A percentile compares a stretch with the other conserved stretches of the same genome.
Conservation (phyloP, 2,797 vertebrate species). For the Malacoraja senta region DNA sequence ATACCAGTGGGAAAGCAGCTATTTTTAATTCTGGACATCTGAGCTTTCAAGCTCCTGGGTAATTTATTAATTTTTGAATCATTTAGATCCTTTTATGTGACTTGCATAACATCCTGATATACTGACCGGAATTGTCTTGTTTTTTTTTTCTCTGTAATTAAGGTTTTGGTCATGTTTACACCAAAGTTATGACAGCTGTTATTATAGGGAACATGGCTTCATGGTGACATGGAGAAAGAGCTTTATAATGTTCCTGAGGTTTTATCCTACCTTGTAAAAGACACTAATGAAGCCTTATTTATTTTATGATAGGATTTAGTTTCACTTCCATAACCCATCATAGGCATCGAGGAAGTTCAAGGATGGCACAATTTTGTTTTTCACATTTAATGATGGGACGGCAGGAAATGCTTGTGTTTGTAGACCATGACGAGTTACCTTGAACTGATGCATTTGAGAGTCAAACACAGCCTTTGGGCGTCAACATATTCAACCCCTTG, state of each 20-base stretch:
- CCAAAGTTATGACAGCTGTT: background rate
- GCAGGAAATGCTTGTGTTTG: too few relatives aligned
- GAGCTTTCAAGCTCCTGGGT: too few relatives aligned
- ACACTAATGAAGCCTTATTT: background rate
- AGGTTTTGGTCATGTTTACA: background rate
- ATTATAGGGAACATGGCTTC: background rate
- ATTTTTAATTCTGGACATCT: too few relatives aligned
- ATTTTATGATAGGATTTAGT: background rate
- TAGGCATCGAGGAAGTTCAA: background rate
- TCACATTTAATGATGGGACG: too few relatives aligned
- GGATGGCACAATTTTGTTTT: background rate
- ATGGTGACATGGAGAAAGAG: background rate
- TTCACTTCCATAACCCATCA: background rate
- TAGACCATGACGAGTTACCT: too few relatives aligned
- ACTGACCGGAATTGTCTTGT: background rate
- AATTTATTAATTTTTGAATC: conserved; percentile 27
- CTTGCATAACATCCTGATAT: conserved; percentile 19
- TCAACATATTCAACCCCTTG: background rate
- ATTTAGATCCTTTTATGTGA: conserved; percentile 1
- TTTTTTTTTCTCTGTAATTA: conserved; percentile 11
- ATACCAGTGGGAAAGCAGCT: too few relatives aligned
- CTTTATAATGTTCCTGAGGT: background rate
- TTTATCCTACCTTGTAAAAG: background rate
- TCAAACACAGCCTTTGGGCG: background rate
- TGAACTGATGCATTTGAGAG: too few relatives aligned